Evolutionary conservation across 92 coral and sea anemone species (phyloP), one percentile per base, ranked within the genome.

Genomic region (Phenganax subtilis): DNA sequence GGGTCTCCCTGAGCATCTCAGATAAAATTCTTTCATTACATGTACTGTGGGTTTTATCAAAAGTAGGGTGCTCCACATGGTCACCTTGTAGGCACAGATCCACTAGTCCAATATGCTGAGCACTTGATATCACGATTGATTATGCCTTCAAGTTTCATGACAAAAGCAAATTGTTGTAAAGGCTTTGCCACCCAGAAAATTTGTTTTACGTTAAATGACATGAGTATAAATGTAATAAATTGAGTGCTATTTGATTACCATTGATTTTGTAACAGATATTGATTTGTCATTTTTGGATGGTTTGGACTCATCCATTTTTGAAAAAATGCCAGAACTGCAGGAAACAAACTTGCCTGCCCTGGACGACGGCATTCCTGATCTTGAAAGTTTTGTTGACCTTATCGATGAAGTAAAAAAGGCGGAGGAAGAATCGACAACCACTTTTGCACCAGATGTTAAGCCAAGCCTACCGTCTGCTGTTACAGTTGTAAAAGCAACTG

Each of bases 211-310:
- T 37, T 37, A 37, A 37, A 37, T 37, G 0, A 37, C 5, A 20
- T 37, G 47, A 37, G 47, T 37, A 37, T 37, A 5, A 37, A 37
- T 37, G 47, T 37, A 5, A 37, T 37, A 37, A 37, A 37, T 37
- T 37, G 47, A 37, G 25, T 9, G 69, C 12, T 62, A 29, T 2
- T 1, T 20, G 6, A 61, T 15, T 17, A 5, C 67, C 0, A 61
- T 15, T 30, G 47, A 30, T 30, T 5, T 47, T 15, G 25, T 62
- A 3, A 7, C 31, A 79, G 83, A 79, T 54, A 47, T 79, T 65
- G 83, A 79, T 53, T 51, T 79, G n/a, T 79, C 83, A 17, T 79
- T 79, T 53, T 57, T 79, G 55, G 75, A 79, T 79, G 83, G 83
- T 31, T 52, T 79, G 74, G 83, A 79, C 62, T 51, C 57, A 31